Percentiles rank a stretch among this genome's conserved stretches.
These are phyloP conservation scores for Amblyopsis rosae DNA, from an alignment of 2,113 vertebrate genomes.

Conservation along the genomic window DNA sequence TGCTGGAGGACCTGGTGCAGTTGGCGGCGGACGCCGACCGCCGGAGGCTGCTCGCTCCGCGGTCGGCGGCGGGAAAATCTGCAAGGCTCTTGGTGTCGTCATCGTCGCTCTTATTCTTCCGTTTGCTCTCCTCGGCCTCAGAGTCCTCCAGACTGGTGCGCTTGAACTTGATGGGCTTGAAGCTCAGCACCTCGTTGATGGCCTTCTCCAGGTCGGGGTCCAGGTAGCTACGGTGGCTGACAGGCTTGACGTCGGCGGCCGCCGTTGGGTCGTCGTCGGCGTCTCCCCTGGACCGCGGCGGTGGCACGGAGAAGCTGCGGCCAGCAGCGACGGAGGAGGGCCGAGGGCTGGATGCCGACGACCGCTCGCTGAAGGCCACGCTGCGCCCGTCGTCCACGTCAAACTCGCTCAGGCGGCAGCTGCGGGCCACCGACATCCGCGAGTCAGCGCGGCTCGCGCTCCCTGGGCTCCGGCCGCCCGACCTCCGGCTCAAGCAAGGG, in stretches of 20 bases:
- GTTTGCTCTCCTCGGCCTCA: conserved; percentile 44
- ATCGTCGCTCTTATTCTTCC: conserved; percentile 59
- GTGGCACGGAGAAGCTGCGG: conserved; percentile 91
- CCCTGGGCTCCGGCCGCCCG: conserved; percentile 70
- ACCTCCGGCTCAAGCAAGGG: conserved; percentile 68
- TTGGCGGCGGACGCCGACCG: conserved; percentile 86
- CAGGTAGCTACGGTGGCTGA: conserved; percentile 84
- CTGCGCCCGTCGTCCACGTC: conserved; percentile 75
- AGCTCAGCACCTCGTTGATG: conserved; percentile 93
- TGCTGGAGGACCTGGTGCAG: conserved; percentile 70
- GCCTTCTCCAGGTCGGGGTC: conserved; percentile 94
- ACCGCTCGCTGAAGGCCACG: conserved; percentile 76
- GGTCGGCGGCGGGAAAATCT: conserved; percentile 34
- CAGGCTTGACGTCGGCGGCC: conserved; percentile 66
- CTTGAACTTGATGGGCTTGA: conserved; percentile 83
- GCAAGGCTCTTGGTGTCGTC: conserved; percentile 71
- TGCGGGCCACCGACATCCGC: conserved; percentile 78
- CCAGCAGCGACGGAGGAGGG: conserved; percentile 58
- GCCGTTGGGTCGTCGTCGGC: conserved; percentile 35
- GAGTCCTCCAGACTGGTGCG: conserved; percentile 84
- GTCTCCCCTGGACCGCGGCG: conserved; percentile 74
- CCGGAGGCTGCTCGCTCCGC: conserved; percentile 69
- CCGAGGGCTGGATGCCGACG: conserved; percentile 79
- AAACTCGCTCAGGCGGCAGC: conserved; percentile 82
- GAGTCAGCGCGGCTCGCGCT: conserved; percentile 78